These are phyloP conservation scores for Habrosyne pyritoides DNA, from an alignment of 2,888 invertebrate species.

Conservation along the genomic window DNA sequence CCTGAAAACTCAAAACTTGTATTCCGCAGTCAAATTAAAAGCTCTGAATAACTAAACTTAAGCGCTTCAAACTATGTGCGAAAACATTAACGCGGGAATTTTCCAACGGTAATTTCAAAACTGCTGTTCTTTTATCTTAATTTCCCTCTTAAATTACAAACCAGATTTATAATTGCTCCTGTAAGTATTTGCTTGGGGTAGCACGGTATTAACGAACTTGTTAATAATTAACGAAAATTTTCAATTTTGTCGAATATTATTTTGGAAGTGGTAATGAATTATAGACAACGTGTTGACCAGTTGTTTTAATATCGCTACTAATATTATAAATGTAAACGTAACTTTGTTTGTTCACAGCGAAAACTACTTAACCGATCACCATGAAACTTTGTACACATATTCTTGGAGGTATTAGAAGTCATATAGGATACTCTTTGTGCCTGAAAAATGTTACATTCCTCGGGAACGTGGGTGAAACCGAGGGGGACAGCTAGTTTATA, in stretches of 20 bases:
- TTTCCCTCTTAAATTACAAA: conserved; percentile 21
- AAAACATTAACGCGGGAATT: conserved; percentile 13
- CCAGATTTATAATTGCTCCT: conserved; percentile 21
- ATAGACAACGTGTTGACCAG: background rate
- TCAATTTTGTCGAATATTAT: conserved; percentile 9
- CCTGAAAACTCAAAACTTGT: conserved; percentile 5
- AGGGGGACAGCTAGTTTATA: no score
- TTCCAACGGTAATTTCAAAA: conserved; percentile 15
- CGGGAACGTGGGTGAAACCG: no score
- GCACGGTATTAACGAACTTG: conserved; percentile 11
- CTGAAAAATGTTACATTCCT: no score
- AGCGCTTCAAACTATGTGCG: conserved; percentile 6
- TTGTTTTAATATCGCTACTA: background rate
- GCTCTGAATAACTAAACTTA: conserved; percentile 18
- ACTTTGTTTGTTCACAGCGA: no score
- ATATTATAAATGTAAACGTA: no score
- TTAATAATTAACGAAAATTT: conserved; percentile 25
- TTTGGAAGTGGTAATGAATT: background rate
- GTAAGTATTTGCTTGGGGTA: conserved; percentile 16
- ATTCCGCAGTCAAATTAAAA: background rate
- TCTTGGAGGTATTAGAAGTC: no score
- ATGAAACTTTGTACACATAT: no score
- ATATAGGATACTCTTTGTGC: no score
- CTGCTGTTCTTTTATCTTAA: conserved; percentile 19
- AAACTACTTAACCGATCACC: no score